These are phyloP conservation scores for Macquaria australasica DNA, from an alignment of 2,113 vertebrate genomes.

Conservation along the genomic window DNA sequence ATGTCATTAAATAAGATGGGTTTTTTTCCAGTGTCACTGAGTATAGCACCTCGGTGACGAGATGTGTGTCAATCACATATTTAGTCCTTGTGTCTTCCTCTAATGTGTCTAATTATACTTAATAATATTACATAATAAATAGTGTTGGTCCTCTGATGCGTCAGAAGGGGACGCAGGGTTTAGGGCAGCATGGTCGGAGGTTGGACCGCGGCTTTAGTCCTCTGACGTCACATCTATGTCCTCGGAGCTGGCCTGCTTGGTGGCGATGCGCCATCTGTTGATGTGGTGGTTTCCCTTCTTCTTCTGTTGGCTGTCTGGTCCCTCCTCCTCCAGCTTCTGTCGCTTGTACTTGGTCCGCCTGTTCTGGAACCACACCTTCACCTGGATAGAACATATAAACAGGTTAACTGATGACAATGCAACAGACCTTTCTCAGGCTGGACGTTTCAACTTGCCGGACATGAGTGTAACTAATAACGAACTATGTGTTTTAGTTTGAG, in stretches of 20 bases:
- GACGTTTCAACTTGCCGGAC: not conserved
- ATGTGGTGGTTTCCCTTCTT: slow-evolving; percentile 98
- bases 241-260: slow-evolving; percentile 93
- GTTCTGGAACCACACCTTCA: slow-evolving; percentile 99
- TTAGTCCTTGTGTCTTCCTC: slow-evolving; percentile 60
- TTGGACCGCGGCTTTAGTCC: slow-evolving; percentile 67
- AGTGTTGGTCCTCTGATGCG: slow-evolving; percentile 79
- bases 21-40: slow-evolving; percentile 38
- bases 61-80: slow-evolving; percentile 39
- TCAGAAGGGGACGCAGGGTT: slow-evolving; percentile 22
- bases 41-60: slow-evolving; percentile 35
- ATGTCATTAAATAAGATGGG: slow-evolving; percentile 30
- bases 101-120: slow-evolving; percentile 73
- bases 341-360: slow-evolving; percentile 97
- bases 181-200: not conserved
- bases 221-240: slow-evolving; percentile 98
- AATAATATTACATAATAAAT: slow-evolving; percentile 85
- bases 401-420: not conserved
- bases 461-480: not conserved
- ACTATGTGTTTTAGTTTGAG: not conserved
- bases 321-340: slow-evolving; percentile 98
- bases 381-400: slow-evolving; percentile 78
- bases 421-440: not conserved
- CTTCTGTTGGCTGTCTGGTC: slow-evolving; percentile 94
- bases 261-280: slow-evolving; percentile 97